Base-by-base conservation (phyloP, 2,888 invertebrate species). In the Axea sp. region DNA sequence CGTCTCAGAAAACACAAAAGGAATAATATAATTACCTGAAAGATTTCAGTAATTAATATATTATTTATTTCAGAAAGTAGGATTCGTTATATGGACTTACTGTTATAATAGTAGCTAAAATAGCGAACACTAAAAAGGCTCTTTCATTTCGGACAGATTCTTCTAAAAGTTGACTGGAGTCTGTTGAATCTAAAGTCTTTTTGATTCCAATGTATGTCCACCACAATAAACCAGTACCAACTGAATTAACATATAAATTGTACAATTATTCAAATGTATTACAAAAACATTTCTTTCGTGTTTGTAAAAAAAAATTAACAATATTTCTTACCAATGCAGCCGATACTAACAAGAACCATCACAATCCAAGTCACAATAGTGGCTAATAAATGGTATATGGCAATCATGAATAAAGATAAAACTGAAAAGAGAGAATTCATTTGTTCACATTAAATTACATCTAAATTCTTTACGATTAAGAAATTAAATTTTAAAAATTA, bases 91-190 rank as follows among this genome's bases (percentile, higher is more conserved):
- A 39, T 28, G 8, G n/a, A 19, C 91, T 90, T 89, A 96, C 95
- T 81, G 97, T 96, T 71, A 96, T 92, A 76, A 96, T 89, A 24
- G 96, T 95, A 11, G 96, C 95, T 77, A 96, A 90, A 77, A 97
- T 93, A 8, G 97, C 93, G 83, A 95, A 93, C 85, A 92, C 92
- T 26, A 96, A 89, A 85, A 97, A 96, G 0, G 96, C 95, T 67
- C 91, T 92, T 88, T 97, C 95, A 87, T 97, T 97, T 82, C 94
- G 92, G 22, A 94, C 90, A 51, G 95, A 93, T 88, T 96, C 95
- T 87, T 94, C 91, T 55, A 96, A 81, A 26, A 90, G 79, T 82
- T 88, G 88, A 68, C 85, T 87, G 47, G 83, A 78, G 57, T 90
- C 88, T 6, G 89, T 90, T 62, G 87, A 86, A 81, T 93, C 91